phyloP scores from a whole-genome alignment of 2,888 invertebrate species.

The Dascillus cervinus region DNA sequence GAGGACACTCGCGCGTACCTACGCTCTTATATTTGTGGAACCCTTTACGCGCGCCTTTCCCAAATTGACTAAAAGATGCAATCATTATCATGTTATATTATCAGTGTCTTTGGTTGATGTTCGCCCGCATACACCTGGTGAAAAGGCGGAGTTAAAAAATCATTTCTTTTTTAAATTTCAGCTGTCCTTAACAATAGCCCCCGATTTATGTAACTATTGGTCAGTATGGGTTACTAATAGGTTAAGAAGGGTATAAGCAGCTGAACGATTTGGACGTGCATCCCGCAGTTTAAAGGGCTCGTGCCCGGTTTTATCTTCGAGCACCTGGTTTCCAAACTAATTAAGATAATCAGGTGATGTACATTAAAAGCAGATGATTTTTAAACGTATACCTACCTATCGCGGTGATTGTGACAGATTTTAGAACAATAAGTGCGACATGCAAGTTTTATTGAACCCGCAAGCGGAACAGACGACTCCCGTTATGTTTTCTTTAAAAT shows the following conservation, averaged over 20 bases:
- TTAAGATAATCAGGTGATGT: too few species aligned
- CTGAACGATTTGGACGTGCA: constrained; percentile 16
- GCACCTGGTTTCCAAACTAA: too few species aligned
- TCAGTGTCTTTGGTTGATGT: constrained; percentile 23
- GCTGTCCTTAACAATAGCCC: constrained; percentile 20
- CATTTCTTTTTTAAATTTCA: constrained; percentile 25
- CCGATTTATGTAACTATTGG: constrained; percentile 11
- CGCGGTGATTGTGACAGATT: constrained; percentile 1
- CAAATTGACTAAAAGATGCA: constrained; percentile 23
- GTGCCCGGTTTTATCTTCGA: too few species aligned
- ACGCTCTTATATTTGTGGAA: constrained; percentile 13
- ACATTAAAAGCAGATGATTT: constrained; percentile 7
- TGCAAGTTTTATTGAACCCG: too few species aligned
- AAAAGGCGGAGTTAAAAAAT: constrained; percentile 31
- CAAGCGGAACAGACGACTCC: too few species aligned
- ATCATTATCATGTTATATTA: constrained; percentile 29
- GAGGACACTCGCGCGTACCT: constrained; percentile 1
- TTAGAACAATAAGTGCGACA: too few species aligned
- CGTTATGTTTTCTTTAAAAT: too few species aligned
- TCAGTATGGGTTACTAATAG: constrained; percentile 16
- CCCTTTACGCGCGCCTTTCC: constrained; percentile 23
- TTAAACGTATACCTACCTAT: not conserved
- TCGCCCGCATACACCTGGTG: constrained; percentile 42
- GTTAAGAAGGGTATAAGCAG: constrained; percentile 14
- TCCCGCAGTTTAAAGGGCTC: constrained; percentile 4